A percentile compares a stretch with the other conserved stretches of the same genome.
phyloP scores from a whole-genome alignment of 2,888 invertebrate species.

The Drosophila formosana region DNA sequence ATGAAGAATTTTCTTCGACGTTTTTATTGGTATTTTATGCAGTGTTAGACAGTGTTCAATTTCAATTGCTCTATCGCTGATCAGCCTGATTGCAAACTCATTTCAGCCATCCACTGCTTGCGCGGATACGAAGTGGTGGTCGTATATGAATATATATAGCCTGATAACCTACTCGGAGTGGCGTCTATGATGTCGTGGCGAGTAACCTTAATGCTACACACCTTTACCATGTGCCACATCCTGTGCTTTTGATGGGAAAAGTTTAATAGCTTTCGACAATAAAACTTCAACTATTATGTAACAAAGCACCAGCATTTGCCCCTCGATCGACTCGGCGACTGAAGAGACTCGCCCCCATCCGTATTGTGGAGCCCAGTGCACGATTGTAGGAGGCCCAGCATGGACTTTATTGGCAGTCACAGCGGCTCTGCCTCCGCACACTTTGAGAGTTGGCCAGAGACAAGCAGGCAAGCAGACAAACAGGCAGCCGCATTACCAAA shows the following conservation, averaged over 20 bases:
- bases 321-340: constrained; percentile 60
- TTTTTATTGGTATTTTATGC: background rate
- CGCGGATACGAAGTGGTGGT: too few relatives aligned
- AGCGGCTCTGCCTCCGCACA: background rate
- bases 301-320: constrained; percentile 73
- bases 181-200: constrained; percentile 33
- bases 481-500: constrained; percentile 19
- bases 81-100: constrained; percentile 52
- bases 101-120: constrained; percentile 20
- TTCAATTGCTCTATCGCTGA: constrained; percentile 44
- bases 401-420: constrained; percentile 64
- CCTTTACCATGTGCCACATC: constrained; percentile 71
- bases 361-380: constrained; percentile 37
- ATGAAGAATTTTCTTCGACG: background rate
- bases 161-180: constrained; percentile 45
- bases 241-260: constrained; percentile 79
- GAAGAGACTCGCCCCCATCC: constrained; percentile 17
- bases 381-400: constrained; percentile 11
- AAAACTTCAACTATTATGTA: constrained; percentile 81
- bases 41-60: constrained; percentile 27
- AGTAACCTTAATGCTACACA: constrained; percentile 73
- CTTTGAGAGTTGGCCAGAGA: constrained; percentile 39
- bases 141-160: constrained; percentile 47
- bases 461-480: constrained; percentile 34
- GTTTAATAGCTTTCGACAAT: constrained; percentile 83